These are phyloP conservation scores for Dendrolimus pini DNA, from an alignment of 2,888 invertebrate species.

Conservation along the genomic window DNA sequence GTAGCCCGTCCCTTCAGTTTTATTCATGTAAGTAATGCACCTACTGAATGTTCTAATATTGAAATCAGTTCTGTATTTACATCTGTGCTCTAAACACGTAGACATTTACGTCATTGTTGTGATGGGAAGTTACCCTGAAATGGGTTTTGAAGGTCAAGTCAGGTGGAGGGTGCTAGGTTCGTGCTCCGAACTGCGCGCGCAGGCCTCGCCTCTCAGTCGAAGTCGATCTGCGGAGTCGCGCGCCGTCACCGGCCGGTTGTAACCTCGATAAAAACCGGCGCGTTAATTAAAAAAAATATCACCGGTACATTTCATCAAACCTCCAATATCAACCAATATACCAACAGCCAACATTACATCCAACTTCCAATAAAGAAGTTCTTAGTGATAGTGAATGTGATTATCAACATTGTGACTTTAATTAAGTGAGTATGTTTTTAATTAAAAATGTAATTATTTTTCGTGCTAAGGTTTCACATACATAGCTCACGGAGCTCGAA, in stretches of 20 bases:
- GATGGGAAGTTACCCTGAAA: slow-evolving; percentile 15
- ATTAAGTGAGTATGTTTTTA: slow-evolving; percentile 6
- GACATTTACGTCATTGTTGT: slow-evolving; percentile 6
- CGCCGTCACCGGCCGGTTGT: slow-evolving; percentile 42
- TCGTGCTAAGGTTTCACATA: slow-evolving; percentile 44
- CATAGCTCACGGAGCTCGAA: slow-evolving; percentile 59
- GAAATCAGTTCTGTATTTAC: slow-evolving; percentile 3
- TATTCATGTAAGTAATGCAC: too few species aligned
- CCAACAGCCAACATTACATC: slow-evolving; percentile 4
- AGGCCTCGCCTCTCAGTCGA: slow-evolving; percentile 24
- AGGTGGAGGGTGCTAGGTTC: background rate
- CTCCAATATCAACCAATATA: slow-evolving; percentile 3
- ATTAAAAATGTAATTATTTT: background rate
- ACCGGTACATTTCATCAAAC: slow-evolving; percentile 3
- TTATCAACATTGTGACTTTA: background rate
- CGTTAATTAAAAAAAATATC: slow-evolving; percentile 24
- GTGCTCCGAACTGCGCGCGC: slow-evolving; percentile 18
- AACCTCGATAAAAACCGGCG: slow-evolving; percentile 24
- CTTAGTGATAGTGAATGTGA: slow-evolving; percentile 1
- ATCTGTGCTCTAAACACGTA: background rate
- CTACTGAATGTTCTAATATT: background rate
- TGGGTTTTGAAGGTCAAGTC: background rate
- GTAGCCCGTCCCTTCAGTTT: too few species aligned
- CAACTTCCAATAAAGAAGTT: slow-evolving; percentile 3
- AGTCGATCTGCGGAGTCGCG: slow-evolving; percentile 64